These are phyloP conservation scores for Pelecanus crispus DNA, from an alignment of 2,113 vertebrate genomes.

Conservation along the genomic window DNA sequence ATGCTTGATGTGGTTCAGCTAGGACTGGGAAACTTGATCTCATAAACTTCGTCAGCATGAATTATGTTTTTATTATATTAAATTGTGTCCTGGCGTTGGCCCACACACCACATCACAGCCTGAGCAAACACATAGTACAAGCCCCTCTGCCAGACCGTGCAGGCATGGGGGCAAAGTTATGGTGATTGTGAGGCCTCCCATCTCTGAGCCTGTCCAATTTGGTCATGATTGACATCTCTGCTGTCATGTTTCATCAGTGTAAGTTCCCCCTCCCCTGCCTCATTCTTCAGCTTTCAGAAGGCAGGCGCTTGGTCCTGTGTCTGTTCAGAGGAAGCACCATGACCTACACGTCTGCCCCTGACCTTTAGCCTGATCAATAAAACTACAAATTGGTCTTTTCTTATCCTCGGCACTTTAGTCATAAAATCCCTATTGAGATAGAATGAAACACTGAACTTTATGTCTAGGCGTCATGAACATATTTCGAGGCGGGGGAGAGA, in stretches of 20 bases:
- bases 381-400: slow-evolving; percentile 70
- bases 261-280: not conserved
- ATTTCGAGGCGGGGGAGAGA: slow-evolving; percentile 37
- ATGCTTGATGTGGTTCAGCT: slow-evolving; percentile 20
- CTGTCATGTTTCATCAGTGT: not conserved
- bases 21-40: not conserved
- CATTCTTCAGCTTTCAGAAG: not conserved
- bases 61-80: slow-evolving; percentile 12
- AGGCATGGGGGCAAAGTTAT: slow-evolving; percentile 15
- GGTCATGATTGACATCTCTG: slow-evolving; percentile 11
- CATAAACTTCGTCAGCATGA: slow-evolving; percentile 7
- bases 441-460: slow-evolving; percentile 68
- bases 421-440: slow-evolving; percentile 64
- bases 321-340: slow-evolving; percentile 36
- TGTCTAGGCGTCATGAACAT: slow-evolving; percentile 57
- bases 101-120: not conserved
- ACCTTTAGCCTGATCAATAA: slow-evolving; percentile 77
- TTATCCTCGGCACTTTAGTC: slow-evolving; percentile 57
- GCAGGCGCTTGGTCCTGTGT: not conserved
- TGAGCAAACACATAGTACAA: not conserved
- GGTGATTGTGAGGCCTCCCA: not conserved
- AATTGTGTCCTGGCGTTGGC: not conserved
- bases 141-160: not conserved
- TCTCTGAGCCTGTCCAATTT: slow-evolving; percentile 8
- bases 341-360: slow-evolving; percentile 68